Evolutionary conservation across 2,113 vertebrate genomes (phyloP), one percentile per base, ranked within the genome.

Genomic region (Uria lomvia): DNA sequence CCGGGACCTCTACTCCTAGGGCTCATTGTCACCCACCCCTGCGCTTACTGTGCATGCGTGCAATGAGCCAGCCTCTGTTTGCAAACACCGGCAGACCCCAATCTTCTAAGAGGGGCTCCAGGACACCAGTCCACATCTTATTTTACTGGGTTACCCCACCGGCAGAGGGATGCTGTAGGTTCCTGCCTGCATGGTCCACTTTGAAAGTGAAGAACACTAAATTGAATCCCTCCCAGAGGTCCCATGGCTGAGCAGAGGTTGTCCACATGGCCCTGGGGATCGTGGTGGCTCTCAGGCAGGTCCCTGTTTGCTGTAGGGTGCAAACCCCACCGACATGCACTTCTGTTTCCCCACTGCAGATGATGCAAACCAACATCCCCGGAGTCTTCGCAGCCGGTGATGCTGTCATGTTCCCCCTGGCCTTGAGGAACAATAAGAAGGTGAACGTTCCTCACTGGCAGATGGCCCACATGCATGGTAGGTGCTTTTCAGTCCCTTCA

Each of bases 401-500:
- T 1, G 98, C 99, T 3, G 99, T 99, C 86, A 98, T 94, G 1
- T 99, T 99, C 96, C 99, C 99, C 1, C 96, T 99, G 84, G 97
- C 98, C 15, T 97, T 98, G 71, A 99, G 99, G 77, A 99, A 99
- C 93, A 99, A 99, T 86, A 99, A 99, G 98, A 99, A 99, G 97
- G 99, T 99, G 96, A 99, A 99, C 52, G 98, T 99, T 77, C 99
- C 99, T 68, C 99, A 99, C 97, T 99, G 99, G 99, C 99, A 99
- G 97, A 99, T 99, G 99, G 99, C 99, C 58, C 99, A 99, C 27
- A 98, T 98, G 65, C 99, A 99, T 10, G 99, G 99, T 99, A 97
- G 74, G 96, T 95, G 45, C 40, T 59, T 53, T 43, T 40, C 47
- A 3, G 10, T 19, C 45, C 43, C 40, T 82, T 70, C 0, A 0